Evolutionary conservation across 2,797 vertebrate genomes (phyloP).

Genomic region (Psittacula derbiana): DNA sequence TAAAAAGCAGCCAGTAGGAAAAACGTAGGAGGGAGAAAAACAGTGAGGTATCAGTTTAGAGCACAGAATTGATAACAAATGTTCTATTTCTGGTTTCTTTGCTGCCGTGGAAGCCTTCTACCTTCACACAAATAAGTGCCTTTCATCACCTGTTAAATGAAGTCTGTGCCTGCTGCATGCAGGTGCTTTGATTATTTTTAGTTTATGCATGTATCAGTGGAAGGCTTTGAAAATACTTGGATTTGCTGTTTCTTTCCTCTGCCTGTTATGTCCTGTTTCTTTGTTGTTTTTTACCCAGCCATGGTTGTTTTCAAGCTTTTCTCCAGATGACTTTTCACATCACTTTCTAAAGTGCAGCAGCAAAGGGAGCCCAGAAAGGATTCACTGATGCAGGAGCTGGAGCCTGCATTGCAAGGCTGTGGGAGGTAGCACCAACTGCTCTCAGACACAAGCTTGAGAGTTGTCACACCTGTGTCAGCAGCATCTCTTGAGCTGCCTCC

Average conservation of each 20-base stretch:
- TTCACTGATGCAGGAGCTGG: neutral
- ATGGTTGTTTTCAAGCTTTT: neutral
- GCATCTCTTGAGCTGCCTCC: neutral
- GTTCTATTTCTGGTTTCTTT: constrained; percentile 34
- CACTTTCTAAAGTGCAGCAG: fast-evolving
- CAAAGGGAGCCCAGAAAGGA: neutral
- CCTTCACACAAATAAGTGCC: neutral
- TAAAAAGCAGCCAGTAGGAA: constrained; percentile 32
- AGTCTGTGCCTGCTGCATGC: constrained; percentile 1
- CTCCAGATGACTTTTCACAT: neutral
- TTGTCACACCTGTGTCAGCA: neutral
- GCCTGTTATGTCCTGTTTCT: neutral
- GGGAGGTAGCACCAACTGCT: neutral
- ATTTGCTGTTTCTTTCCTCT: neutral
- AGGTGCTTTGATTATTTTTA: constrained; percentile 50
- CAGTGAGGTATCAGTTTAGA: neutral
- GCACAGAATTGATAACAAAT: constrained; percentile 41
- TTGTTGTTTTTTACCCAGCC: neutral
- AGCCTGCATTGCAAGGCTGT: neutral
- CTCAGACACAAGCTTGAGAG: neutral
- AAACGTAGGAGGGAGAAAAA: neutral
- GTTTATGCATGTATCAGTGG: neutral
- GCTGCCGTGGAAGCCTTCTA: neutral
- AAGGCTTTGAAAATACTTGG: constrained; percentile 25
- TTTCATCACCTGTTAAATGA: constrained; percentile 52